These are phyloP conservation scores for Oreochromis spilurus DNA, from an alignment of 2,113 vertebrate genomes.

Conservation along the genomic window DNA sequence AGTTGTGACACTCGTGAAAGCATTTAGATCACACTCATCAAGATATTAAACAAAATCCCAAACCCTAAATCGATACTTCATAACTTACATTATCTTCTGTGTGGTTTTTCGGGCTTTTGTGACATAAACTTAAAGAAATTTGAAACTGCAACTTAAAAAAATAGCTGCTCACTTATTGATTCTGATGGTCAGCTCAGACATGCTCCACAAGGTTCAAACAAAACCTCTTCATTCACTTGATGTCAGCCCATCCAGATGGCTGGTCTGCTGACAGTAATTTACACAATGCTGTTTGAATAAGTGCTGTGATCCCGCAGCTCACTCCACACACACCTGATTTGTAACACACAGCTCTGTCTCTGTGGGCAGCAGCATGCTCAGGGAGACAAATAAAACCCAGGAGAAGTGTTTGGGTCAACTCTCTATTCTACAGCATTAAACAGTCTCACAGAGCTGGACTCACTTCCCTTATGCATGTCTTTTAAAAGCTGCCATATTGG, in stretches of 20 bases:
- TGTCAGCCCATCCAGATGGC: constrained; percentile 8
- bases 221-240: background rate
- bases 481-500: background rate
- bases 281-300: constrained; percentile 13
- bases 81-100: background rate
- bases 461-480: constrained; percentile 9
- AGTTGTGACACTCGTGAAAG: background rate
- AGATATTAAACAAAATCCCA: background rate
- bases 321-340: background rate
- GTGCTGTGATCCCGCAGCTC: constrained; percentile 8
- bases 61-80: background rate
- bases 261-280: constrained; percentile 8
- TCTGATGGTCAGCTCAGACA: background rate
- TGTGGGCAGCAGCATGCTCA: constrained; percentile 18
- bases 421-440: constrained; percentile 30
- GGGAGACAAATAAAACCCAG: constrained; percentile 26
- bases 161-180: background rate
- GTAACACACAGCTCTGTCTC: background rate
- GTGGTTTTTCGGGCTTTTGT: background rate
- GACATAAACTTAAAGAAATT: background rate
- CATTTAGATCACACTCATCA: background rate
- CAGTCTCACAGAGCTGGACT: constrained; percentile 18
- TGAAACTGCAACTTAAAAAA: background rate
- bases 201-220: background rate
- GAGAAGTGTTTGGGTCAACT: constrained; percentile 8